Base-by-base conservation (phyloP, 2,888 invertebrate genomes). In the Ophraella communa region DNA sequence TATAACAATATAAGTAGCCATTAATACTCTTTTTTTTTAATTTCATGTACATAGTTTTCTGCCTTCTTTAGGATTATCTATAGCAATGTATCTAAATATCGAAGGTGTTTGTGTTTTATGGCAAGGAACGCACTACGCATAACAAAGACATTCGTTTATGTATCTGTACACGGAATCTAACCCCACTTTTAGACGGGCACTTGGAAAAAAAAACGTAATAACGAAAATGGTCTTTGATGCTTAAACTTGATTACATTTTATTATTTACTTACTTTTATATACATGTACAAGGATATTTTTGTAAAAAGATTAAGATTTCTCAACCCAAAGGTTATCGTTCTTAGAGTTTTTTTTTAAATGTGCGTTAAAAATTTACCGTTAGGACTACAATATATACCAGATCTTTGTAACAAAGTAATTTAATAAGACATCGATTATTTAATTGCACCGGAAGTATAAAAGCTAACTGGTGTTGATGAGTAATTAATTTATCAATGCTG, bases 241-340 rank as follows among this genome's bases (percentile, higher is more conserved):
- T n/a, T 47, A 23, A 47, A 47, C 47, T 39, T 47, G 47, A 47
- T 47, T 47, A 47, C 14, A n/a, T n/a, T 47, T 39, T 47, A 21
- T 23, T 14, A 47, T 47, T 47, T 47, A 47, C 14, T 11, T 47
- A n/a, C 5, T 47, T 11, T 23, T 47, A 23, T 47, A 21, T 11
- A 47, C 47, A 47, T 23, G 17, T 21, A 23, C 21, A 23, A 47
- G 47, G 39, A 39, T 17, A 39, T 39, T 39, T 39, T 39, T 39
- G 39, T 39, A 39, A 39, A 14, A 39, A 39, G 14, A 39, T 39
- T 14, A 39, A 39, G 39, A 39, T 39, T 39, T 39, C 17, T 2
- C 17, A 17, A 39, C 39, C 39, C 17, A 7, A 39, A 39, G 39
- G 14, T 39, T 17, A 39, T 39, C 14, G 14, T 17, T n/a, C 39